A percentile compares a stretch with the other conserved stretches of the same genome.
phyloP scores from a whole-genome alignment of 1,140 invertebrate genomes.

The Halictus rubicundus region DNA sequence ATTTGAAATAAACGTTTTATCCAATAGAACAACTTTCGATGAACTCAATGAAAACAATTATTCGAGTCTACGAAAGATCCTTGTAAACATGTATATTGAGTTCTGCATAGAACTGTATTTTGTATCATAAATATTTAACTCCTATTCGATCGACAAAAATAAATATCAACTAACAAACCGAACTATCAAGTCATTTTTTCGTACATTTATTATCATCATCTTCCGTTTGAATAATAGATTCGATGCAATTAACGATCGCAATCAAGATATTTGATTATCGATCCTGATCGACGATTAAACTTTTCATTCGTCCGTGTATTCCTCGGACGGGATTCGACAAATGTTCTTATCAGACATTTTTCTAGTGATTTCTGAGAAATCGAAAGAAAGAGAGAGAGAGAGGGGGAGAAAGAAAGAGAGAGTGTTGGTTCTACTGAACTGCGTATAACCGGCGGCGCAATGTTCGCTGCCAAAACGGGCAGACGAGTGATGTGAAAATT shows the following conservation, averaged over 20 bases:
- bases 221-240: not conserved
- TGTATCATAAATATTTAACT: slow-evolving; percentile 36
- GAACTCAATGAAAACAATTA: not conserved
- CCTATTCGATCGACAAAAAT: slow-evolving; percentile 18
- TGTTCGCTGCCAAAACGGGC: slow-evolving; percentile 74
- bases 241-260: too few species aligned
- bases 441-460: slow-evolving; percentile 59
- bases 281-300: not conserved
- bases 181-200: not conserved
- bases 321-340: not conserved
- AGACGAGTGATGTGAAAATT: slow-evolving; percentile 75
- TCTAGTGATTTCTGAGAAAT: slow-evolving; percentile 42
- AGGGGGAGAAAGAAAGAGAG: not conserved
- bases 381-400: not conserved
- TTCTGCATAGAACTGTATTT: slow-evolving; percentile 30
- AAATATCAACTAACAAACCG: slow-evolving; percentile 7
- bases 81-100: slow-evolving; percentile 16
- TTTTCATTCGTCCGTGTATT: not conserved
- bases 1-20: not conserved
- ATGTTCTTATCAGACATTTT: slow-evolving; percentile 8
- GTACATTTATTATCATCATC: not conserved
- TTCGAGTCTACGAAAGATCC: slow-evolving; percentile 13
- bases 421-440: slow-evolving; percentile 42
- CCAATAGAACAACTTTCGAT: not conserved
- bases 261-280: too few species aligned